Base-by-base conservation (phyloP, 2,888 invertebrate genomes). In the Tiliacea citrago region DNA sequence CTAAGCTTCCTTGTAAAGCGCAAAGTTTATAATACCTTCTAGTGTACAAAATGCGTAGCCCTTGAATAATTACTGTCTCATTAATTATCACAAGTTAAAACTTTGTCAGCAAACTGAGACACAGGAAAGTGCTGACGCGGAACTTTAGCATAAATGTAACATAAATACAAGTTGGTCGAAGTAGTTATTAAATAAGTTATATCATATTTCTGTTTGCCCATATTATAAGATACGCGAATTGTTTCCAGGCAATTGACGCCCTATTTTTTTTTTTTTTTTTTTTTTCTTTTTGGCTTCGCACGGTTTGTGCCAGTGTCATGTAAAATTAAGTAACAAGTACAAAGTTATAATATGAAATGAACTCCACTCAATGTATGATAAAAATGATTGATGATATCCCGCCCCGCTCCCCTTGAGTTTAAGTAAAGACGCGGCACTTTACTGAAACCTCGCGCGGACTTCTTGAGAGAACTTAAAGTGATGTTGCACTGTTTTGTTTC, bases 141-240 rank as follows among this genome's bases (percentile, higher is more conserved):
- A 39, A 47, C 18, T 63, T 47, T 13, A 39, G 60, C 21, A 39
- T 4, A 39, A 39, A n/a, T n/a, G n/a, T 63, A 18, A 47, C 9
- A 35, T n/a, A 35, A 55, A 16, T 55, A 55, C 16, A 7, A 13
- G 13, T 24, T 55, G 6, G n/a, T 16, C n/a, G 10, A 21, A 2
- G 21, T 29, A n/a, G n/a, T n/a, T n/a, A 65, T n/a, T 65, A 24
- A 49, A 49, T 65, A 65, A 65, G 21, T 35, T 65, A 35, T 49
- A 49, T 65, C 8, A 35, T 65, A 6, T 21, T 49, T 65, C 9
- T 49, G 9, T 49, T 65, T 49, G 8, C 13, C 13, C 13, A 21
- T 29, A 13, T 3, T 18, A 18, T 7, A 24, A 12, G 29, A 21
- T 49, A 18, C 12, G 13, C 9, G 2, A 21, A 49, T 65, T 35